These are phyloP conservation scores for Pteromalus puparum DNA, from an alignment of 1,140 invertebrate species.

Conservation along the genomic window DNA sequence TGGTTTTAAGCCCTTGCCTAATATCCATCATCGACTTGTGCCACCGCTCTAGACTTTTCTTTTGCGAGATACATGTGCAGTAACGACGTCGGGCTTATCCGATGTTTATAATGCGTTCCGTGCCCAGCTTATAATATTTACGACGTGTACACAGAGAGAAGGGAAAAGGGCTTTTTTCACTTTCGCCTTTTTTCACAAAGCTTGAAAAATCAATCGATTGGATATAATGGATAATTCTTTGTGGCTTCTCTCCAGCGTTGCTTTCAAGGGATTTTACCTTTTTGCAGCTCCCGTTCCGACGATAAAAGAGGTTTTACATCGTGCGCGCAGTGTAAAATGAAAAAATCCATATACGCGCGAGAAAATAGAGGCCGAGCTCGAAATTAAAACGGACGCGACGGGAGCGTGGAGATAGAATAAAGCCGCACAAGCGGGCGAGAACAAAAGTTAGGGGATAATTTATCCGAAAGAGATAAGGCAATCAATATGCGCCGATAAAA, in stretches of 20 bases:
- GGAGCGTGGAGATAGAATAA: background rate
- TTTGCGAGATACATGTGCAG: too few relatives aligned
- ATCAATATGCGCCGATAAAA: slow-evolving; percentile 17
- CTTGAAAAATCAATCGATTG: background rate
- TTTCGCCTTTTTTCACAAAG: background rate
- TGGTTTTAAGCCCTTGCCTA: background rate
- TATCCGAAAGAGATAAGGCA: slow-evolving; percentile 14
- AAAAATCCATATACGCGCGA: background rate
- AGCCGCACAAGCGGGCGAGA: background rate
- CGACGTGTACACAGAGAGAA: too few relatives aligned
- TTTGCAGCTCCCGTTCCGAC: background rate
- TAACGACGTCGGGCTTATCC: background rate
- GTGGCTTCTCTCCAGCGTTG: background rate
- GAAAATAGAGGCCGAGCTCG: background rate
- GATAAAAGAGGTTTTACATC: background rate
- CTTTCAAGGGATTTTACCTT: background rate
- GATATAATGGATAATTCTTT: background rate
- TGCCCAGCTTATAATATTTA: too few relatives aligned
- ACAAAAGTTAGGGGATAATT: background rate
- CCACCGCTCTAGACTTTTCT: too few relatives aligned
- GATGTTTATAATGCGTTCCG: background rate
- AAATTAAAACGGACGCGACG: slow-evolving; percentile 9
- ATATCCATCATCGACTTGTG: background rate
- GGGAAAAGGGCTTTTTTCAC: too few relatives aligned
- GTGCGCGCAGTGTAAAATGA: background rate